These are phyloP conservation scores for Pituophis catenifer DNA, from an alignment of 2,113 vertebrate genomes.

Conservation along the genomic window DNA sequence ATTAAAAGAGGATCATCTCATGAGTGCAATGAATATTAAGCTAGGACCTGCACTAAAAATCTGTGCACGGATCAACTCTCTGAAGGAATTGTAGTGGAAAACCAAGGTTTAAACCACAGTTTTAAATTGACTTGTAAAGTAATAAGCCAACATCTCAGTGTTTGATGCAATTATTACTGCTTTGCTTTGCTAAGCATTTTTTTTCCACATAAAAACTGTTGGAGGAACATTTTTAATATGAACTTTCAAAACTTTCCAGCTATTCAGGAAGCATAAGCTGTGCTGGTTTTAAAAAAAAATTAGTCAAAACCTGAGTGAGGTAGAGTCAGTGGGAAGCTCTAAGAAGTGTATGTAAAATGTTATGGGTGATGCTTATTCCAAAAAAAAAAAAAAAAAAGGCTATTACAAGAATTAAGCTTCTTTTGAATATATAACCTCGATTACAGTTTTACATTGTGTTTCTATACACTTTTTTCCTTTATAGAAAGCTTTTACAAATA, in stretches of 20 bases:
- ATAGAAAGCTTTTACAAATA: slow-evolving; percentile 59
- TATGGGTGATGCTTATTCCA: slow-evolving; percentile 56
- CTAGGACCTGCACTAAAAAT: slow-evolving; percentile 96
- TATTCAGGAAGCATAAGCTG: slow-evolving; percentile 49
- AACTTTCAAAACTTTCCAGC: slow-evolving; percentile 55
- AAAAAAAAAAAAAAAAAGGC: slow-evolving; percentile 2
- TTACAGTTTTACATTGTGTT: slow-evolving; percentile 48
- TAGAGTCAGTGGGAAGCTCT: slow-evolving; percentile 38
- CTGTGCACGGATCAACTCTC: slow-evolving; percentile 93
- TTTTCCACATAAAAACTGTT: slow-evolving; percentile 44
- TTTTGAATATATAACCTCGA: slow-evolving; percentile 48
- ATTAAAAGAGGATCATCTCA: slow-evolving; percentile 96
- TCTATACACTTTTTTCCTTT: slow-evolving; percentile 53
- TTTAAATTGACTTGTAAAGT: slow-evolving; percentile 56
- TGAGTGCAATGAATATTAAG: slow-evolving; percentile 99
- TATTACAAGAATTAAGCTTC: slow-evolving; percentile 54
- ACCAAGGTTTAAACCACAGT: slow-evolving; percentile 34
- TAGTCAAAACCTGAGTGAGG: slow-evolving; percentile 32
- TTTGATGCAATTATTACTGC: slow-evolving; percentile 54
- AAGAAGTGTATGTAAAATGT: slow-evolving; percentile 43
- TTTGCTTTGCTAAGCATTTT: slow-evolving; percentile 51
- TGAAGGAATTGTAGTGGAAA: slow-evolving; percentile 83
- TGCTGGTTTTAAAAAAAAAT: slow-evolving; percentile 2
- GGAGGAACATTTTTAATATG: slow-evolving; percentile 43
- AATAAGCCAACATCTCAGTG: slow-evolving; percentile 50